Base-by-base conservation (phyloP, 2,113 vertebrate species). In the Etheostoma cragini region DNA sequence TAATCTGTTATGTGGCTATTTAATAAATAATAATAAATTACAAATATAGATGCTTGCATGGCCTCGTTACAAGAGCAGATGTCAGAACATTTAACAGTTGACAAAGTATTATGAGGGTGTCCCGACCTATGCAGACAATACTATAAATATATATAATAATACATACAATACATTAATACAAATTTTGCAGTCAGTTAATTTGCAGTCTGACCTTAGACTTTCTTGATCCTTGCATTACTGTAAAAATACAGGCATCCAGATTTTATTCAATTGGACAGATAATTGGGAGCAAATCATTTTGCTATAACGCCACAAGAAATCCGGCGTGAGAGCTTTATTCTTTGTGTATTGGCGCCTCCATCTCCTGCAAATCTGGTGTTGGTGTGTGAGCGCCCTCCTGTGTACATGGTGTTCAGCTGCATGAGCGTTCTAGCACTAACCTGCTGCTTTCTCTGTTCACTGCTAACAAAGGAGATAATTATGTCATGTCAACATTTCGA, bases 401-500 rank as follows among this genome's bases (percentile, higher is more conserved):
- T 91, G 86, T 85, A 61, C 73, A 46, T 62, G 54, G 15, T 45
- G 61, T 62, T 75, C 17, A 84, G 56, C 78, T 92, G 82, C 92
- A 92, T 73, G 80, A 66, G 5, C 13, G 61, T 42, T 47, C 50
- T 58, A 82, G 54, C 72, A 78, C 82, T 93, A 93, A 94, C 87
- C 72, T 49, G 84, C 87, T 81, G 66, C 87, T 93, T 78, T 94
- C 72, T 96, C 95, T 96, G 95, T 91, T 97, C 96, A 95, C 92
- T 96, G 98, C 98, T 97, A 96, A 96, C 97, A 96, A 96, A 99
- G 98, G 98, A 97, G 97, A 95, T 82, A 97, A 95, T 97, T 98
- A 96, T 96, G 97, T 96, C 94, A 98, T 99, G 98, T 98, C 97
- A 87, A 99, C 98, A 85, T 99, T 99, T 96, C 97, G 97, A 91